Evolutionary conservation across 2,113 vertebrate species (phyloP), one percentile per base, ranked within the genome.

Genomic region (Brienomyrus brachyistius): DNA sequence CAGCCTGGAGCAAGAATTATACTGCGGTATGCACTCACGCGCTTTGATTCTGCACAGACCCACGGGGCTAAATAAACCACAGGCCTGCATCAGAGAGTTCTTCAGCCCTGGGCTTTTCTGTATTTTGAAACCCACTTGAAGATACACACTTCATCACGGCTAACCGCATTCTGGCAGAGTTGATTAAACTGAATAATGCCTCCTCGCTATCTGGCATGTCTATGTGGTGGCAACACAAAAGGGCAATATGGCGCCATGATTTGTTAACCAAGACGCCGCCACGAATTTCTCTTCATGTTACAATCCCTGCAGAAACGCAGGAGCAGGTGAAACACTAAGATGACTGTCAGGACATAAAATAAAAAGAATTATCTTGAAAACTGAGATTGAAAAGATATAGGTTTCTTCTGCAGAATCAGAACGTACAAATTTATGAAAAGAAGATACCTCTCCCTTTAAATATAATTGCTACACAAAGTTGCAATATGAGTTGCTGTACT

Each of bases 111-210:
- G 51, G 85, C 85, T 10, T 10, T 40, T 31, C 48, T 52, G 85
- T 21, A 87, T 87, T 54, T 40, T 52, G 50, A 52, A 84, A 87
- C 50, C 85, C 85, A 54, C 85, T 87, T 35, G 85, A 87, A 87
- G 85, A 87, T 31, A 54, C 85, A 31, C 15, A 43, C 85, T 87
- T 87, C 85, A 87, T 87, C 85, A 52, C 6, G 31, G 35, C 85
- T 54, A 87, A 56, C 85, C 10, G 50, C 85, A 40, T 54, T 51
- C 85, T 54, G 51, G 51, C 85, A 56, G 50, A 54, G 85, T 21
- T 87, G 85, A 54, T 87, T 87, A 54, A 87, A 87, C 85, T 35
- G 85, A 87, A 87, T 87, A 87, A 87, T 87, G 85, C 31, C 85
- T 17, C 51, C 15, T 21, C 51, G 27, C 85, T 56, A 15, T 87